Percentiles rank a stretch among this genome's conserved stretches.
phyloP scores from a whole-genome alignment of 2,888 invertebrate species.

The Aquatica leii region DNA sequence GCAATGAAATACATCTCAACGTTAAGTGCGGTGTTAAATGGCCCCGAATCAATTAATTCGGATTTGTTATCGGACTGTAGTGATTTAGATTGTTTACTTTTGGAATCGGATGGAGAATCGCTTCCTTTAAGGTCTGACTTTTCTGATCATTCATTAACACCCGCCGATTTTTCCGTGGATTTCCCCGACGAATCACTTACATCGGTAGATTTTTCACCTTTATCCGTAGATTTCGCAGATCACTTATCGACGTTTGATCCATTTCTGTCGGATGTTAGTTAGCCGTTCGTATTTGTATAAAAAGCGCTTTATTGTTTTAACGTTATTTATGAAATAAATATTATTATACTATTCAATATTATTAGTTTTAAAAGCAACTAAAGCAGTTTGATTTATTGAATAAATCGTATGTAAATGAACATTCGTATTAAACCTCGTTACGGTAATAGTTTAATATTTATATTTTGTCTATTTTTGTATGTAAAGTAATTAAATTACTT shows the following conservation, averaged over 20 bases:
- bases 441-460: slow-evolving; percentile 14
- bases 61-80: slow-evolving; percentile 55
- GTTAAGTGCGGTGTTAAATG: slow-evolving; percentile 55
- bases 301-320: slow-evolving; percentile 1
- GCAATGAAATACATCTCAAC: slow-evolving; percentile 74
- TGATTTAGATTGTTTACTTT: slow-evolving; percentile 48
- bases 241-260: slow-evolving; percentile 56
- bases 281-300: slow-evolving; percentile 10
- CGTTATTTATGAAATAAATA: neutral
- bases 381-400: neutral
- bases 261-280: slow-evolving; percentile 52
- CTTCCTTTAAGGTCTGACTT: slow-evolving; percentile 55
- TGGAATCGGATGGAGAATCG: slow-evolving; percentile 56
- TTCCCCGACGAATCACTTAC: slow-evolving; percentile 57
- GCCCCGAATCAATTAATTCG: slow-evolving; percentile 36
- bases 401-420: slow-evolving; percentile 9
- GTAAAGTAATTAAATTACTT: slow-evolving; percentile 21
- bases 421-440: neutral
- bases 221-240: slow-evolving; percentile 56
- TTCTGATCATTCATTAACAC: slow-evolving; percentile 57
- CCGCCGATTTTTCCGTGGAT: slow-evolving; percentile 57
- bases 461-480: slow-evolving; percentile 18
- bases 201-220: slow-evolving; percentile 54
- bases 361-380: slow-evolving; percentile 29
- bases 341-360: slow-evolving; percentile 27